Evolutionary conservation across 2,797 vertebrate species (phyloP), one percentile per base, ranked within the genome.

Genomic region (Calcarius lapponicus): DNA sequence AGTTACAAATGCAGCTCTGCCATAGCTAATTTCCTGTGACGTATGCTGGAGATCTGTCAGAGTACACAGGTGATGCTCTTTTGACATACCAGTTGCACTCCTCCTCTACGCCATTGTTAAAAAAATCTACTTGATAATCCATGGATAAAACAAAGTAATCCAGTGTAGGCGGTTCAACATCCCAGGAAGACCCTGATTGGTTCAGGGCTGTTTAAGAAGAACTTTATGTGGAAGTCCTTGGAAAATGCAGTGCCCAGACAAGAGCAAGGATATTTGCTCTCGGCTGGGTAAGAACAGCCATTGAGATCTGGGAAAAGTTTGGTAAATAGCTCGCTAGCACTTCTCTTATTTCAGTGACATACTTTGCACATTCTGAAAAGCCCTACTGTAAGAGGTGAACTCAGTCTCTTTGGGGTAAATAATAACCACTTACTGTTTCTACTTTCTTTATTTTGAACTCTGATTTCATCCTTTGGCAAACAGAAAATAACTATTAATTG

Each of bases 221-320:
- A 13, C 22, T 53, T 19, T 9, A 4, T 5, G 10, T 9, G 13
- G 31, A 83, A 83, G n/a, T 47, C 25, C 15, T 45, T 85, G n/a
- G 42, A 54, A 79, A 92, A 66, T 10, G 6, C 10, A 25, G 29
- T 69, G 18, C 16, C 8, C 28, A 11, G 28, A 32, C 1, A 2
- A 75, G 32, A 57, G 15, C 11, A 65, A 11, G 17, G 32, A 40
- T 17, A 20, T 65, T 67, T 2, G 6, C 5, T 29, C 9, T 7
- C 5, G 7, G 2, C 3, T 66, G 58, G 22, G 9, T 47, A 8
- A 16, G 34, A 48, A 36, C 13, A 34, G 38, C 0, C 0, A 0
- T 1, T 53, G 54, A 36, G 17, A 22, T 53, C 12, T 42, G 25
- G 8, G 10, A 62, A 25, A 40, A 20, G 9, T 43, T 34, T 7